A percentile compares a stretch with the other conserved stretches of the same genome.
Evolutionary conservation across 2,888 invertebrate genomes (phyloP).

Genomic region (Ceramica pisi): DNA sequence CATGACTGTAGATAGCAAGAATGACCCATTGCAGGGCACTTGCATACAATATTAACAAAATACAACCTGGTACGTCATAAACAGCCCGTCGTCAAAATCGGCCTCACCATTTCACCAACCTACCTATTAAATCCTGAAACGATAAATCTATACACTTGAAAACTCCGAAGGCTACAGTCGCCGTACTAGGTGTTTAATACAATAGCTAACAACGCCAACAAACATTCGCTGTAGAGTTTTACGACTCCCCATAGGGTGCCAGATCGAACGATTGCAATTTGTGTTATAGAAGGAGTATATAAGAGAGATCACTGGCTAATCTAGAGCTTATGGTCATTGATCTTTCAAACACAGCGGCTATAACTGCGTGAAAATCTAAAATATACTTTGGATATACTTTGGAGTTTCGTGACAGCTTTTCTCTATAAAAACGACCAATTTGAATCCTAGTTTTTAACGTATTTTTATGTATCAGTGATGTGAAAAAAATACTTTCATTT

Average conservation of each 20-base stretch:
- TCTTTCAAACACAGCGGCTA: background rate
- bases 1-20: background rate
- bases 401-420: too few species aligned
- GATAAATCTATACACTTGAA: conserved; percentile 20
- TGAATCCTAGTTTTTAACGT: too few species aligned
- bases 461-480: too few species aligned
- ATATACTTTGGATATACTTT: too few species aligned
- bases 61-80: background rate
- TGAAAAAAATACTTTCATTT: too few species aligned
- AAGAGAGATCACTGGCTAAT: conserved; percentile 7
- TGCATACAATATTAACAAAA: background rate
- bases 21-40: background rate
- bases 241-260: conserved; percentile 28
- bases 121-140: background rate
- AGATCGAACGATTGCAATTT: conserved; percentile 26
- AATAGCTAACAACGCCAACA: conserved; percentile 8
- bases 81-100: background rate
- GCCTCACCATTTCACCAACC: background rate
- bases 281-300: background rate
- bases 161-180: conserved; percentile 7
- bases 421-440: too few species aligned
- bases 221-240: conserved; percentile 15
- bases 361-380: too few species aligned
- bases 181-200: conserved; percentile 20
- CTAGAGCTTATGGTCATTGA: background rate